Conservation (phyloP, 2,113 vertebrate species). For the Petroica traversi region DNA sequence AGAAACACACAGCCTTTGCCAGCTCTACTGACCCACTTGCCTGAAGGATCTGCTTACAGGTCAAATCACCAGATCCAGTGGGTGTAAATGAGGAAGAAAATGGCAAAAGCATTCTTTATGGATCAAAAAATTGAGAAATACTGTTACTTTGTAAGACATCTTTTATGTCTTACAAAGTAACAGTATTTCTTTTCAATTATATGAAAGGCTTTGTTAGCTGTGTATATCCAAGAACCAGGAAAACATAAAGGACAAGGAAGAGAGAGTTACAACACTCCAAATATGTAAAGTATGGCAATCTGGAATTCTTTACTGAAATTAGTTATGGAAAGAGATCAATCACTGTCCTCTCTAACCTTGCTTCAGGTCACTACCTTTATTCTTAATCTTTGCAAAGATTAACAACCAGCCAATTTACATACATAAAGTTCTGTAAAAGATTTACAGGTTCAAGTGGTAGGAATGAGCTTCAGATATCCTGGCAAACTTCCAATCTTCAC, state of each 20-base stretch:
- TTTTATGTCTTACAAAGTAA: not conserved
- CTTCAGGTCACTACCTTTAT: slow-evolving; percentile 27
- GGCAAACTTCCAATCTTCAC: not conserved
- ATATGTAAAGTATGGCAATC: not conserved
- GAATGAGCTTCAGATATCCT: not conserved
- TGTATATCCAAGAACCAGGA: not conserved
- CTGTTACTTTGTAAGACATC: no score
- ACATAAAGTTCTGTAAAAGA: slow-evolving; percentile 35
- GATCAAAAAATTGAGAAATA: not conserved
- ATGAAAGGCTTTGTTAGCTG: not conserved
- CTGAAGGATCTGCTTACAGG: not conserved
- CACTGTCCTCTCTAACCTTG: not conserved
- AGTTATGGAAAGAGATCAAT: not conserved
- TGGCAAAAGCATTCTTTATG: not conserved
- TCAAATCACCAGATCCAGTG: not conserved
- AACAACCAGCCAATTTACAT: slow-evolving; percentile 14
- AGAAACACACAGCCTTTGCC: not conserved
- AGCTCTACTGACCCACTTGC: not conserved
- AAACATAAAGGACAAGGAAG: not conserved
- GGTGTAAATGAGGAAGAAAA: not conserved
- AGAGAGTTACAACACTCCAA: not conserved
- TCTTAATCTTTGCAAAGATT: slow-evolving; percentile 44
- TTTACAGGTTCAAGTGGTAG: not conserved
- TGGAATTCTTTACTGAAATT: not conserved
- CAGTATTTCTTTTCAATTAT: not conserved